These are phyloP conservation scores for Aphyosemion australe DNA, from an alignment of 2,113 vertebrate genomes.

Conservation along the genomic window DNA sequence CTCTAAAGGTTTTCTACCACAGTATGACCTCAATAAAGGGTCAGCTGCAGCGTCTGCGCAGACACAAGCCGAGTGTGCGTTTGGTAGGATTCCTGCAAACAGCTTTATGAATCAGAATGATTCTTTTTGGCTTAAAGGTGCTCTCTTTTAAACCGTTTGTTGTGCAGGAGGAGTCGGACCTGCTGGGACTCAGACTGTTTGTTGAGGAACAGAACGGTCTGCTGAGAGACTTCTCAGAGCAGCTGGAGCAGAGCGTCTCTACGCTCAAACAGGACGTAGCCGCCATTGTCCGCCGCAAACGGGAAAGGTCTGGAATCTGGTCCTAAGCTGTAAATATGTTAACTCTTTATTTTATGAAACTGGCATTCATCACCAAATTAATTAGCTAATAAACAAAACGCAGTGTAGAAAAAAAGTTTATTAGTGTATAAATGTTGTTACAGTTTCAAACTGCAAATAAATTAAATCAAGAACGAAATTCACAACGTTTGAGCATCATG, in stretches of 20 bases:
- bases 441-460: conserved; percentile 70
- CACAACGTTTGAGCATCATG: conserved; percentile 33
- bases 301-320: conserved; percentile 76
- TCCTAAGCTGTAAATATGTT: conserved; percentile 38
- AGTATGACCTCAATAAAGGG: conserved; percentile 82
- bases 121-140: too few species aligned
- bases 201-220: conserved; percentile 80
- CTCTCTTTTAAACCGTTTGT: neutral
- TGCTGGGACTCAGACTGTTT: conserved; percentile 80
- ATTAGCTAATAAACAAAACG: too few species aligned
- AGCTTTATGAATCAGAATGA: too few species aligned
- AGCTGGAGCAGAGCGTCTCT: conserved; percentile 82
- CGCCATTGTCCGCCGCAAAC: conserved; percentile 84
- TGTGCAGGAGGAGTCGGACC: conserved; percentile 83
- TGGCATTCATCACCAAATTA: too few species aligned
- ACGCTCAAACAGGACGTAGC: conserved; percentile 87
- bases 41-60: conserved; percentile 82
- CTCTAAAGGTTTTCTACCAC: conserved; percentile 88
- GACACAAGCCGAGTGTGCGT: conserved; percentile 81
- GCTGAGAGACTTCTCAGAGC: conserved; percentile 84
- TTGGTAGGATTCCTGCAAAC: neutral
- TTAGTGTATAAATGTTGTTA: conserved; percentile 63
- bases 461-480: conserved; percentile 64
- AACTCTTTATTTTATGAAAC: neutral
- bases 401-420: conserved; percentile 44